Base-by-base conservation (phyloP, 2,888 invertebrate species). In the Julus scandinavius region DNA sequence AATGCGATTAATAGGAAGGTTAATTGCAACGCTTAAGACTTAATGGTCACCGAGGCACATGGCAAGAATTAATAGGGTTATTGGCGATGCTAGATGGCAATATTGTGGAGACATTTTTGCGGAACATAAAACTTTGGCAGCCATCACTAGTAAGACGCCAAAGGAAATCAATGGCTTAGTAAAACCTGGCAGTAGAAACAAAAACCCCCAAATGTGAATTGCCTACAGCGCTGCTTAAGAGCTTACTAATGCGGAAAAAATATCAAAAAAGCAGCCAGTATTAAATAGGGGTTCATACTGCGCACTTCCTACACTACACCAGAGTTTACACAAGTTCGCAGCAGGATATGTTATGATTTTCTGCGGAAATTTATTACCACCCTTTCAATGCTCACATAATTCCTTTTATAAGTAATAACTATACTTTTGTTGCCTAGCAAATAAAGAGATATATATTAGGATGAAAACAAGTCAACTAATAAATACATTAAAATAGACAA, bases 51-150 rank as follows among this genome's bases (percentile, higher is more conserved):
- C 38, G 15, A 38, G 80, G 80, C 38, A 38, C 80, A 80, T 80
- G 80, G 80, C 80, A 80, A 80, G 80, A 80, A 80, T 80, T 80
- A 80, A 80, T 80, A 80, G 80, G 80, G 80, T 80, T 80, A 80
- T 80, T 29, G 80, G 13, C 38, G 29, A 80, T 38, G 63, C 4
- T 63, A 13, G 38, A 80, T 15, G 80, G 15, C 80, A 80, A 80
- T 80, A 38, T 38, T 38, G 80, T 38, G 38, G 80, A 80, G 40
- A 38, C 80, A 80, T 80, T 80, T 72, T 80, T 80, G 38, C 15
- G 80, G 80, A 80, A 80, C 80, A 72, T 72, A 80, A 80, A 63
- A 80, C 38, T 29, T 80, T 80, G 80, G 80, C 38, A 80, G 38
- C 15, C 80, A 80, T 80, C 38, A 80, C 80, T 38, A 40, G 80